phyloP scores from a whole-genome alignment of 2,113 vertebrate species.

The Camelus bactrianus region DNA sequence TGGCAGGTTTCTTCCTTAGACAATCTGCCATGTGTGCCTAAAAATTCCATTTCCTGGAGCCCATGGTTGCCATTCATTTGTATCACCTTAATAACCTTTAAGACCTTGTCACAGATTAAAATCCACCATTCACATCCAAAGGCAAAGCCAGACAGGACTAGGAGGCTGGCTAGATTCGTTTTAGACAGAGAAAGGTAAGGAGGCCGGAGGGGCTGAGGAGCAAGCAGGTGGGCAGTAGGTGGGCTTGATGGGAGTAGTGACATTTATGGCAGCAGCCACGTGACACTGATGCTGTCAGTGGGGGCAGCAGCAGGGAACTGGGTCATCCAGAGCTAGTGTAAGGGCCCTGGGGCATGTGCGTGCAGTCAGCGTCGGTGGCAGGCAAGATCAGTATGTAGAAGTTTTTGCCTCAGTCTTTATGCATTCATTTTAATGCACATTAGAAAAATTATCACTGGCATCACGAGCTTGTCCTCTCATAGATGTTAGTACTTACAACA shows the following conservation, averaged over 20 bases:
- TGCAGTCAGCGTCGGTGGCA: accelerated
- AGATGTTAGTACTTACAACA: background rate
- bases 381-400: background rate
- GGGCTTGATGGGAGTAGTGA: too few species aligned
- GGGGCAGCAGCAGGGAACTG: background rate
- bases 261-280: background rate
- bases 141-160: background rate
- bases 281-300: accelerated
- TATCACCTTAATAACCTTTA: constrained; percentile 32
- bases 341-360: accelerated
- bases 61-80: constrained; percentile 5
- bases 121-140: background rate
- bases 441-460: background rate
- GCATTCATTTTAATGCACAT: background rate
- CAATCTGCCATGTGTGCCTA: background rate
- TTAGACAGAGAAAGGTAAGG: background rate
- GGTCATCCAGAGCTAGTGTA: too few species aligned
- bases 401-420: background rate
- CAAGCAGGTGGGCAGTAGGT: background rate
- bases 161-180: accelerated
- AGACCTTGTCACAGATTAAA: constrained; percentile 47
- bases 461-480: background rate
- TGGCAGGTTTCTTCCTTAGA: background rate
- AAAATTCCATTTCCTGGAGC: constrained; percentile 39
- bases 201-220: background rate